Percentiles rank a stretch among this genome's conserved stretches.
Conservation (phyloP, 2,888 invertebrate genomes). For the Rhagophthalmus giganteus region DNA sequence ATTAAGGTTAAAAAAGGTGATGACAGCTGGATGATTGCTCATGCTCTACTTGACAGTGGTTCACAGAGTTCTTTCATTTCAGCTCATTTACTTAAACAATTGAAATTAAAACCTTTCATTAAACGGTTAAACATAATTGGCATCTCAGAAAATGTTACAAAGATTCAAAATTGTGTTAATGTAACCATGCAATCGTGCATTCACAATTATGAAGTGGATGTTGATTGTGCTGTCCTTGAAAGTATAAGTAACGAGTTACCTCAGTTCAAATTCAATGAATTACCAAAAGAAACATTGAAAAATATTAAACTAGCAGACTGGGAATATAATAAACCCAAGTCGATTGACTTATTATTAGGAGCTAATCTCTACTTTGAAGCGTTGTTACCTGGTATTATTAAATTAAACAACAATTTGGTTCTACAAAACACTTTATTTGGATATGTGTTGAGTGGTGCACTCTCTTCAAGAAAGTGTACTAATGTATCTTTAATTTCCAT, state of each 20-base stretch:
- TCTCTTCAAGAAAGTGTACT: background rate
- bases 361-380: conserved; percentile 7
- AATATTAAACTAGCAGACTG: conserved; percentile 7
- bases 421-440: conserved; percentile 10
- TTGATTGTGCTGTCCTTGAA: background rate
- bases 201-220: background rate
- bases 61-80: conserved; percentile 11
- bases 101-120: background rate
- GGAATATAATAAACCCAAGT: background rate
- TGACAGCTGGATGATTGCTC: background rate
- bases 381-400: conserved; percentile 1
- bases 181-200: background rate
- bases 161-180: background rate
- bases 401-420: conserved; percentile 4
- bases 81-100: conserved; percentile 1
- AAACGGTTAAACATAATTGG: conserved; percentile 1
- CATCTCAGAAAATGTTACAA: background rate
- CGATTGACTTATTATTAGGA: conserved; percentile 3
- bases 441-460: conserved; percentile 3
- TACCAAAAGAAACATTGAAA: background rate
- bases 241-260: conserved; percentile 1
- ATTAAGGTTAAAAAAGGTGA: background rate
- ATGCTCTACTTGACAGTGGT: conserved; percentile 6
- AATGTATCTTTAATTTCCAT: conserved; percentile 1
- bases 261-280: background rate